Evolutionary conservation across 2,888 invertebrate species (phyloP), one percentile per base, ranked within the genome.

Genomic region (Chrysopilus asiliformis): DNA sequence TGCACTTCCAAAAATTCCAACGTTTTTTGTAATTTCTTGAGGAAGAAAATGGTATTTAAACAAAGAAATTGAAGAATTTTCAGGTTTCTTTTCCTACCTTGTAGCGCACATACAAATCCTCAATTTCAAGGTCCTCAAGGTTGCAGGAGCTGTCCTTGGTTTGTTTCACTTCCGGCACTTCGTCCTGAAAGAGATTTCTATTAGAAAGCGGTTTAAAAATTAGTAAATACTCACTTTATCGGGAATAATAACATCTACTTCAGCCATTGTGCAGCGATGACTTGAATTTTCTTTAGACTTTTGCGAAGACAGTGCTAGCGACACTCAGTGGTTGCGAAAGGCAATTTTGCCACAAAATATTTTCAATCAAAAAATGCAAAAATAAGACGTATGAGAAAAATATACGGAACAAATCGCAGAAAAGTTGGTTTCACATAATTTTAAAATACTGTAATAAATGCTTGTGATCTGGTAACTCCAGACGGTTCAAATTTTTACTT

Each of bases 1-100:
- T 98, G 97, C 1, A 98, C 97, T 61, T 94, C 90, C 8, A 98
- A 68, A 60, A 97, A 98, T 61, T 98, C 97, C 16, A 98, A 64
- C 68, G 94, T 91, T 46, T 89, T 79, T 66, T 94, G 93, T 13
- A 98, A 68, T 76, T 94, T 95, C 85, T 91, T 30, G 38, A n/a
- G 10, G 16, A 18, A 34, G 13, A 16, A 33, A 31, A 39, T 27
- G 10, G 12, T 25, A 24, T 32, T 37, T 25, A 4, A 12, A 20
- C 3, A 15, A 24, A 5, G 14, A 33, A n/a, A 15, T 10, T 12
- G 24, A 28, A 26, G 15, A 30, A 32, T 4, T 18, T 16, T 13
- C 9, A 7, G 9, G 6, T 10, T 10, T 30, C 12, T 14, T 25
- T n/a, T 43, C 36, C 38, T 68, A 85, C 86, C 77, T 94, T 95